Conservation (phyloP, 2,113 vertebrate species). For the Eptatretus burgeri region DNA sequence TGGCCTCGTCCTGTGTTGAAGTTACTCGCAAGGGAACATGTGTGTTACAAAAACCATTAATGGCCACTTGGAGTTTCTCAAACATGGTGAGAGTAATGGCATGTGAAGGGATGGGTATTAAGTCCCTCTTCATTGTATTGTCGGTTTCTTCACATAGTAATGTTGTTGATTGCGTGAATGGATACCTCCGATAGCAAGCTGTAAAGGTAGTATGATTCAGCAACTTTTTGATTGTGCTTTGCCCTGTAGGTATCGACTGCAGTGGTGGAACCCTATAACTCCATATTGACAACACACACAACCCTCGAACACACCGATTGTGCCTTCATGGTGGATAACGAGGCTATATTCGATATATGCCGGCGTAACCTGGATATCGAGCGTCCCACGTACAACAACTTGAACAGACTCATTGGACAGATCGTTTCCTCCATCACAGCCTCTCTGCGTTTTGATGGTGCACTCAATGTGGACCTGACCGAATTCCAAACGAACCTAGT, state of each 20-base stretch:
- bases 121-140: no score
- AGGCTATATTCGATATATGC: constrained; percentile 3
- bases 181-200: no score
- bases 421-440: constrained; percentile 1
- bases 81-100: no score
- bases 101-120: no score
- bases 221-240: no score
- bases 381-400: constrained; percentile 3
- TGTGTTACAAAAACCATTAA: no score
- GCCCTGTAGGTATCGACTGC: neutral
- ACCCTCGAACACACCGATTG: constrained; percentile 6
- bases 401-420: constrained; percentile 6
- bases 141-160: no score
- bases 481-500: constrained; percentile 3
- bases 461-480: constrained; percentile 1
- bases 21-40: no score
- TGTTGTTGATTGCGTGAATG: no score
- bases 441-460: constrained; percentile 1
- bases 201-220: no score
- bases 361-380: constrained; percentile 6
- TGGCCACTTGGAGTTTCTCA: no score
- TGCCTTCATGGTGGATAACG: neutral
- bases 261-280: constrained; percentile 4
- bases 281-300: constrained; percentile 1
- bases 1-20: no score